Evolutionary conservation across 2,888 invertebrate species (phyloP).

Genomic region (Ligdia adustata): DNA sequence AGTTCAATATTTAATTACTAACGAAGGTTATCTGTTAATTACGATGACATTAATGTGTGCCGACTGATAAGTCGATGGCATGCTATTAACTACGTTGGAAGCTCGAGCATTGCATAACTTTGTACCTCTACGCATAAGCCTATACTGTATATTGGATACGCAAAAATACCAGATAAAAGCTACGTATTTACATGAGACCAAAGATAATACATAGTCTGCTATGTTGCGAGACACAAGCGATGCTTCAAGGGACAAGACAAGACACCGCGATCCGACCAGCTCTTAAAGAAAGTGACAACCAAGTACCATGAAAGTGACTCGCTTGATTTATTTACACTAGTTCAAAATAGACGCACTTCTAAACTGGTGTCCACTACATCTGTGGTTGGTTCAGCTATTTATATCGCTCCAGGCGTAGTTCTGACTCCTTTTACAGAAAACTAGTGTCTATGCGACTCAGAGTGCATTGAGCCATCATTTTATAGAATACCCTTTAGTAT

Average conservation of each 20-base stretch:
- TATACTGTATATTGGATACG: too few species aligned
- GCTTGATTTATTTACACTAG: constrained; percentile 80
- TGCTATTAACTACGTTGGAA: constrained; percentile 4
- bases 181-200: background rate
- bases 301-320: constrained; percentile 69
- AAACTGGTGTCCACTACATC: constrained; percentile 78
- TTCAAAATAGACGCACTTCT: constrained; percentile 77
- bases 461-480: constrained; percentile 62
- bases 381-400: constrained; percentile 70
- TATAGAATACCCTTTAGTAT: constrained; percentile 57
- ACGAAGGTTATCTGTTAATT: constrained; percentile 49
- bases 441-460: constrained; percentile 67
- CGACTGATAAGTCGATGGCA: constrained; percentile 14
- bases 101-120: constrained; percentile 6
- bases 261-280: constrained; percentile 22
- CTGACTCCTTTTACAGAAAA: constrained; percentile 75
- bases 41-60: constrained; percentile 40
- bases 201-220: too few species aligned
- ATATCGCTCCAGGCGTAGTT: constrained; percentile 69
- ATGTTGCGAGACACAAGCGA: too few species aligned
- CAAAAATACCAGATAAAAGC: constrained; percentile 2
- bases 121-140: background rate
- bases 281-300: constrained; percentile 76
- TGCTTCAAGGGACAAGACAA: constrained; percentile 7
- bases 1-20: constrained; percentile 51